Percentiles rank a stretch among this genome's conserved stretches.
Conservation (phyloP, 2,113 vertebrate species). For the Lagopus muta region DNA sequence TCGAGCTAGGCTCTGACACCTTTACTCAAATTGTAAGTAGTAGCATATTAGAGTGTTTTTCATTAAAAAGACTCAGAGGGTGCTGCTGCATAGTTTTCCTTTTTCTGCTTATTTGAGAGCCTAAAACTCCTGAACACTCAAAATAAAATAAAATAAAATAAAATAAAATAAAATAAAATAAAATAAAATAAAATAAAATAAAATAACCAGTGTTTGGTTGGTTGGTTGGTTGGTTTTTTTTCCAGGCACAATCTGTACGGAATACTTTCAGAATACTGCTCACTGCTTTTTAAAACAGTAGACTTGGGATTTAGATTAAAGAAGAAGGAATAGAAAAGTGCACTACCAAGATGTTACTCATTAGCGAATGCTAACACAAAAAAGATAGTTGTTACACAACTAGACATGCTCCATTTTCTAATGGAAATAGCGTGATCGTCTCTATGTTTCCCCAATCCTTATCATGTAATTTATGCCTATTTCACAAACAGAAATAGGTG, state of each 20-base stretch:
- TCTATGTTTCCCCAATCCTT: not conserved
- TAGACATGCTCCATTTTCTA: not conserved
- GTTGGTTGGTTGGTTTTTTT: no score
- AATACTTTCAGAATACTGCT: not conserved
- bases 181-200: no score
- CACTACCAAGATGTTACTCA: not conserved
- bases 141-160: no score
- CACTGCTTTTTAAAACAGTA: not conserved
- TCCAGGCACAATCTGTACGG: not conserved
- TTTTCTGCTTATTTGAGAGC: not conserved
- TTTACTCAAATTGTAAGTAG: not conserved
- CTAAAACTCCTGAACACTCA: not conserved
- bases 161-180: no score
- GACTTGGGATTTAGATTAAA: not conserved
- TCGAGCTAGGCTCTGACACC: not conserved
- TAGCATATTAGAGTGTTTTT: not conserved
- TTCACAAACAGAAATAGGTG: not conserved
- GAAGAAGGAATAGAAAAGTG: not conserved
- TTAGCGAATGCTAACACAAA: not conserved
- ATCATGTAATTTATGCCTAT: not conserved
- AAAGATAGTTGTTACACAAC: not conserved
- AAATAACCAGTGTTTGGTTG: no score
- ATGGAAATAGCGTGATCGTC: not conserved
- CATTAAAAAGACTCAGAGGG: not conserved
- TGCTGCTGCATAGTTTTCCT: accelerated